These are phyloP conservation scores for Donacobius atricapilla DNA, from an alignment of 2,113 vertebrate species.

Conservation along the genomic window DNA sequence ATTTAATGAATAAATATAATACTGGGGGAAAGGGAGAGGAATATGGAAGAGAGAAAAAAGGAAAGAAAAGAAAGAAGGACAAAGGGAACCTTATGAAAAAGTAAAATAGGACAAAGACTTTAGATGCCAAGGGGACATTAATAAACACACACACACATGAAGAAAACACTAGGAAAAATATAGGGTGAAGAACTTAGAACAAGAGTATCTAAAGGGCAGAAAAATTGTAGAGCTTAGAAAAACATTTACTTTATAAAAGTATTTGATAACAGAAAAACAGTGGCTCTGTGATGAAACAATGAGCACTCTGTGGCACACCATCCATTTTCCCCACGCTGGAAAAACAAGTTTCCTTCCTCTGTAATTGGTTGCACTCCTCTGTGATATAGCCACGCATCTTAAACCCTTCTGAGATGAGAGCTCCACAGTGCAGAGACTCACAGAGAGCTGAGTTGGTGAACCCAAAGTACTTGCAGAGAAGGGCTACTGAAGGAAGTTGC, in stretches of 20 bases:
- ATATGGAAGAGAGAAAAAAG: neutral
- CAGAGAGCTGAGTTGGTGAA: neutral
- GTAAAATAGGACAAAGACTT: neutral
- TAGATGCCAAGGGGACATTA: neutral
- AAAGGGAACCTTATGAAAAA: neutral
- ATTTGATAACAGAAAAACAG: neutral
- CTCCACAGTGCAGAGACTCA: neutral
- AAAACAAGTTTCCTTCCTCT: neutral
- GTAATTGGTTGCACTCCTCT: neutral
- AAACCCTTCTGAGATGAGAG: neutral
- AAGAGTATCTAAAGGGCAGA: neutral
- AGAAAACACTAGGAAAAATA: neutral
- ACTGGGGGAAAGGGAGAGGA: neutral
- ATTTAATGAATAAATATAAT: neutral
- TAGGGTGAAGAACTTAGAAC: neutral
- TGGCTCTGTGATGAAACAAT: neutral
- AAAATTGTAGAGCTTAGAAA: conserved; percentile 49
- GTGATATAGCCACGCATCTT: neutral
- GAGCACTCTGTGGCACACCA: neutral
- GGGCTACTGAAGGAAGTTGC: neutral
- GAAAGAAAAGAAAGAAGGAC: neutral
- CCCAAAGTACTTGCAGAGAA: neutral
- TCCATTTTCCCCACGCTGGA: neutral
- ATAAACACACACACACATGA: neutral
- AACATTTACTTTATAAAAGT: conserved; percentile 49